Percentiles rank a stretch among this genome's conserved stretches.
phyloP scores from a whole-genome alignment of 2,797 vertebrate genomes.

The Aldrovandia affinis region DNA sequence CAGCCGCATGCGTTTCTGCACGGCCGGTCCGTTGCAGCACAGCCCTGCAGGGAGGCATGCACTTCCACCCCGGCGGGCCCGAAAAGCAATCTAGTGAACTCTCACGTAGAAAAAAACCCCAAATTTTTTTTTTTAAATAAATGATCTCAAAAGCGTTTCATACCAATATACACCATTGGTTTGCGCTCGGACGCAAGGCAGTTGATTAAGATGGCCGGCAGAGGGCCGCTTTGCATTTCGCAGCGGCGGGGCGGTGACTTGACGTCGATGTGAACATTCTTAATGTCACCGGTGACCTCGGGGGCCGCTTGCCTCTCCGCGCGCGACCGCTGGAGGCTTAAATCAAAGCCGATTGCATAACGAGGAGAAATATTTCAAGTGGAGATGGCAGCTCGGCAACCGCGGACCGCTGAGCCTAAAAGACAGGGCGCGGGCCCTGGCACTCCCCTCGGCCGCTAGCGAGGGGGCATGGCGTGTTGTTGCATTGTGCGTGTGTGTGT shows the following conservation, averaged over 20 bases:
- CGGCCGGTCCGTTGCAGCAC: neutral
- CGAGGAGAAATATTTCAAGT: conserved; percentile 32
- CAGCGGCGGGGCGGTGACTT: neutral
- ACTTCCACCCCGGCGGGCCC: neutral
- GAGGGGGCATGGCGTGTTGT: too few species aligned
- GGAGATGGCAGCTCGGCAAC: conserved; percentile 22
- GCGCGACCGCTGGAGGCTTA: conserved; percentile 28
- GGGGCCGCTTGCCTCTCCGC: neutral
- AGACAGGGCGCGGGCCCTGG: neutral
- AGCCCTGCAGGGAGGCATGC: neutral
- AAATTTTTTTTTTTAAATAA: too few species aligned
- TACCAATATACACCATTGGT: neutral
- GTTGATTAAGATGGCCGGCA: neutral
- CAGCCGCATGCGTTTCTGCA: conserved; percentile 33
- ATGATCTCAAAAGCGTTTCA: neutral
- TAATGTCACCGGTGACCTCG: neutral
- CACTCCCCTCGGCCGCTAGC: neutral
- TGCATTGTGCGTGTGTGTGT: neutral
- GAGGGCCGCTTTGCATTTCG: neutral
- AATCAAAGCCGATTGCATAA: conserved; percentile 38
- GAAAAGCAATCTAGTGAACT: neutral
- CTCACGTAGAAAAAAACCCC: neutral
- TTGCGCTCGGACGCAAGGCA: neutral
- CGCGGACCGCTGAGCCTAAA: neutral
- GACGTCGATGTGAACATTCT: neutral